Evolutionary conservation across 2,113 vertebrate species (phyloP).

Genomic region (Cairina moschata): DNA sequence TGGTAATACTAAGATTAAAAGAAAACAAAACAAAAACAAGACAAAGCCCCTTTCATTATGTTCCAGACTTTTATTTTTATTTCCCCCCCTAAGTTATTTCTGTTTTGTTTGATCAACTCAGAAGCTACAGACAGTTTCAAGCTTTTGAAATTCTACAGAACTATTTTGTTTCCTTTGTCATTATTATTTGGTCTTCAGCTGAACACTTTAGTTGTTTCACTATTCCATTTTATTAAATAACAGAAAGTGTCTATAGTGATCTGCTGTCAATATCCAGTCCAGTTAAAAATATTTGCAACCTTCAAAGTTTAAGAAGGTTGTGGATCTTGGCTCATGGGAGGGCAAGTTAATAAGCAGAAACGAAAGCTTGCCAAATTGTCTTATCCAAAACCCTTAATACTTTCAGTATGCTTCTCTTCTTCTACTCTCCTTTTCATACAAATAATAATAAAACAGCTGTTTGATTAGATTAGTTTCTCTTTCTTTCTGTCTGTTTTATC

Average conservation of each 20-base stretch:
- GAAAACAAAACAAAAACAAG: no score
- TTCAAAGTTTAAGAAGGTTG: conserved; percentile 36
- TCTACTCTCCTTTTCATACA: not conserved
- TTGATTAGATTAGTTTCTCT: not conserved
- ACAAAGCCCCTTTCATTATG: no score
- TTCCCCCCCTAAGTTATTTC: not conserved
- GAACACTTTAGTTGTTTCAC: not conserved
- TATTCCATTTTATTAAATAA: not conserved
- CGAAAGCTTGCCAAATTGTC: not conserved
- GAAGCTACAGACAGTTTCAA: not conserved
- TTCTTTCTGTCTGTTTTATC: not conserved
- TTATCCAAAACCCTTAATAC: conserved; percentile 7
- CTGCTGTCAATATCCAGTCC: not conserved
- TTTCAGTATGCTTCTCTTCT: conserved; percentile 32
- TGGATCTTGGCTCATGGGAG: not conserved
- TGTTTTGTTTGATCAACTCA: not conserved
- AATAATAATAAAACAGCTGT: not conserved
- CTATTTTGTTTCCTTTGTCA: not conserved
- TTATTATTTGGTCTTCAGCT: not conserved
- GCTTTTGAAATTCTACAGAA: not conserved
- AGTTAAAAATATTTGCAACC: not conserved
- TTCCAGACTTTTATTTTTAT: not conserved
- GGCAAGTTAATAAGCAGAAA: conserved; percentile 36
- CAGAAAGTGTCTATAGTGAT: not conserved
- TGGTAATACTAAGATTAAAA: not conserved